phyloP scores from a whole-genome alignment of 2,113 vertebrate genomes.

The Zonotrichia leucophrys region DNA sequence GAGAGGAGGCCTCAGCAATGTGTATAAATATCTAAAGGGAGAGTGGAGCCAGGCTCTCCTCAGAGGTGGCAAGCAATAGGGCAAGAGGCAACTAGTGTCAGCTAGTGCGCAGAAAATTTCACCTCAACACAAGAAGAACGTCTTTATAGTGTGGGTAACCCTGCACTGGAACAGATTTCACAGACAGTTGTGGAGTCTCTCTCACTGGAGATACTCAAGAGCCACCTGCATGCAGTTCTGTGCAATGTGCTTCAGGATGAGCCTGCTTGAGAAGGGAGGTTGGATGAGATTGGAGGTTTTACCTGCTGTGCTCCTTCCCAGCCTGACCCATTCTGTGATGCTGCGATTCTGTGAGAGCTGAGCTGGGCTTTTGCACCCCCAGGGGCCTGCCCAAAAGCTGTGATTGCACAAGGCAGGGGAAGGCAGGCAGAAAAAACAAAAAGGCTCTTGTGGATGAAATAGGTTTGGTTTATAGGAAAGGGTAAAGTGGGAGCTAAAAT shows the following conservation, averaged over 20 bases:
- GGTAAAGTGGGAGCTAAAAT: not conserved
- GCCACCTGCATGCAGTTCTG: not conserved
- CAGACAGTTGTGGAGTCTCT: not conserved
- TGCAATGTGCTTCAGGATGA: not conserved
- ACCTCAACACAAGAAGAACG: not conserved
- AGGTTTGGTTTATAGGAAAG: not conserved
- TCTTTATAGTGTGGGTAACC: not conserved
- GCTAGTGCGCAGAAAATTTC: not conserved
- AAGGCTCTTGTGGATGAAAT: not conserved
- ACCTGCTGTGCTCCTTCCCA: not conserved
- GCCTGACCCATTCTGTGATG: not conserved
- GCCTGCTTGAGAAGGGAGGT: too few species aligned
- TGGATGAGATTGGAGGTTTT: not conserved
- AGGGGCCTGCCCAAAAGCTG: not conserved
- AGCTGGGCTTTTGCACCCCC: rapidly evolving
- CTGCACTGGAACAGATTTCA: not conserved
- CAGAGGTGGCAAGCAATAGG: not conserved
- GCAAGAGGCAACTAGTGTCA: not conserved
- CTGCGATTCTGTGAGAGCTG: not conserved
- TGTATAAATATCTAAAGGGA: too few species aligned
- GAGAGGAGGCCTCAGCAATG: rapidly evolving
- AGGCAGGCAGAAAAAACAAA: not conserved
- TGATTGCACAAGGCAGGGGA: not conserved
- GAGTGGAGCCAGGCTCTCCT: not conserved
- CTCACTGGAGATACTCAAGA: not conserved